Evolutionary conservation across 2,113 vertebrate species (phyloP).

Genomic region (Phalacrocorax pelagicus): DNA sequence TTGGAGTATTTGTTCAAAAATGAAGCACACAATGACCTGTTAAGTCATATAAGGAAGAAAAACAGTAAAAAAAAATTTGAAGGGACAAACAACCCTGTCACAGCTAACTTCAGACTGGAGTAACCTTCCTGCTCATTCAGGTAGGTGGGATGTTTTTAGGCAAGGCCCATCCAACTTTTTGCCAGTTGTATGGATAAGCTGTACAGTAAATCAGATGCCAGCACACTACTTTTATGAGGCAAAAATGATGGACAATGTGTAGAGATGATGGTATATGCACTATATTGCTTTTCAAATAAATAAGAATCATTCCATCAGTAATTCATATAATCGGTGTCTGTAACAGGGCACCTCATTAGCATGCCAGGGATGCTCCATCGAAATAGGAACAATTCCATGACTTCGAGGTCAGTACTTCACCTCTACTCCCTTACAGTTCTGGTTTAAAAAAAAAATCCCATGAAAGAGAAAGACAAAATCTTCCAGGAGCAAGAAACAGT

Average conservation of each 20-base stretch:
- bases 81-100: not conserved
- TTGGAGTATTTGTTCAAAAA: not conserved
- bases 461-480: not conserved
- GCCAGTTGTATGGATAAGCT: not conserved
- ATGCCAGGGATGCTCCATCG: not conserved
- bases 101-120: not conserved
- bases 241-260: not conserved
- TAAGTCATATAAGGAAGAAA: not conserved
- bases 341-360: not conserved
- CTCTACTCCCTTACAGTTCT: not conserved
- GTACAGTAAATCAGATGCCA: not conserved
- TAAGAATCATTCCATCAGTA: not conserved
- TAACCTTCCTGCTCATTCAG: not conserved
- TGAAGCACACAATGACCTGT: not conserved
- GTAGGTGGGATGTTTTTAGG: not conserved
- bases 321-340: not conserved
- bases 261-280: not conserved
- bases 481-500: not conserved
- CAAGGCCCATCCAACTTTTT: not conserved
- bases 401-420: not conserved
- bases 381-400: not conserved
- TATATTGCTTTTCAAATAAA: not conserved
- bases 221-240: not conserved
- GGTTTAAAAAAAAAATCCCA: not conserved
- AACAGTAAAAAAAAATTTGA: not conserved